Evolutionary conservation across 2,797 vertebrate species (phyloP), one percentile per base, ranked within the genome.

Genomic region (Aeoliscus strigatus): DNA sequence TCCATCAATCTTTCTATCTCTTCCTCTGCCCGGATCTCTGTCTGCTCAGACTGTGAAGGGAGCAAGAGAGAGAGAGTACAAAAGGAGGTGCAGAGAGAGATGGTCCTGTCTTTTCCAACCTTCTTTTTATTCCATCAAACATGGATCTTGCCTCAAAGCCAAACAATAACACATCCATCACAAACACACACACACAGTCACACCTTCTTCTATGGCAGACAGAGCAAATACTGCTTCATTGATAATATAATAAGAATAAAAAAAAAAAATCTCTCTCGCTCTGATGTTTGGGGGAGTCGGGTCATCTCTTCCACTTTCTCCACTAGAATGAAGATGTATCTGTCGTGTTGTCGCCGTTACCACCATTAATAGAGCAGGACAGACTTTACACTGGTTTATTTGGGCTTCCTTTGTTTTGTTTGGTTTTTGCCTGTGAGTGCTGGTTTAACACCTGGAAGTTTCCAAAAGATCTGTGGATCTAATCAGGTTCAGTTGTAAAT

Each of bases 151-250:
- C 72, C 75, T 79, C 75, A 84, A 74, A 80, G 75, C 75, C 58
- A 67, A 60, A 79, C 75, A 80, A 84, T 78, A 82, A 84, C 81
- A 84, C 79, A 86, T 86, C 80, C 70, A 85, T 85, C 83, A 82
- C 64, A 50, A 16, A 49, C 51, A 46, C 61, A 54, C 38, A 44
- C 6, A 34, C 8, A 14, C 47, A 21, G 15, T 25, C 33, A 43
- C 14, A 24, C 17, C 43, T 39, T 61, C 51, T 39, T n/a, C 42
- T 28, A 14, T 64, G 64, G 69, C 48, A 51, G 53, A 56, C 70
- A 70, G 73, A 59, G 49, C 66, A 72, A 69, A 82, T 66, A 62
- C 66, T 60, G 36, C 69, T 77, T 58, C 48, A 64, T 63, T 71
- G 43, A 55, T 68, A 73, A 75, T 74, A 16, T 50, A 70, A 78